Evolutionary conservation across 2,797 vertebrate species (phyloP).

Genomic region (Oreonectes daqikongensis): DNA sequence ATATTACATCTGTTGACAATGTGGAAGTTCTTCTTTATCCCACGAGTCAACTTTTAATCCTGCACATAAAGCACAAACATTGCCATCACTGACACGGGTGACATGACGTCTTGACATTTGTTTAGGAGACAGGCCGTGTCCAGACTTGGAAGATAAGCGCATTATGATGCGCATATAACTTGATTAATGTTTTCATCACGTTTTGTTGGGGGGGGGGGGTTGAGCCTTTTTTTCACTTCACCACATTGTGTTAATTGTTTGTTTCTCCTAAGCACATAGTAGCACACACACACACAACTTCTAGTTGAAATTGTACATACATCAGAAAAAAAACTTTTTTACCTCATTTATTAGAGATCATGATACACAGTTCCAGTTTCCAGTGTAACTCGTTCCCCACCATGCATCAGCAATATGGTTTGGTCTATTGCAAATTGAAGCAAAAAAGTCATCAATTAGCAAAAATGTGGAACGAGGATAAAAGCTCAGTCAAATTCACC

Average conservation of each 20-base stretch:
- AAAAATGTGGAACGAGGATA: constrained; percentile 73
- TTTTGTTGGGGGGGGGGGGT: too few species aligned
- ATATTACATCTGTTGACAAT: constrained; percentile 56
- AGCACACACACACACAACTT: constrained; percentile 55
- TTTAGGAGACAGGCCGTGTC: constrained; percentile 56
- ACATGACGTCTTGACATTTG: constrained; percentile 59
- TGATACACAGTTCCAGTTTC: not conserved
- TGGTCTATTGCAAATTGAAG: not conserved
- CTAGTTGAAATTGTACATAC: not conserved
- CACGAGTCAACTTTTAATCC: constrained; percentile 50
- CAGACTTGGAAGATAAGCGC: constrained; percentile 50
- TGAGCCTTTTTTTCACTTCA: constrained; percentile 39
- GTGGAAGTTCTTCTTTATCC: constrained; percentile 44
- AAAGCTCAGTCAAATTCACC: constrained; percentile 73
- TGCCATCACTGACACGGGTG: constrained; percentile 48
- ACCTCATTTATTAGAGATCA: not conserved
- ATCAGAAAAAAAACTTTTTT: not conserved
- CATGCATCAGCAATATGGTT: not conserved
- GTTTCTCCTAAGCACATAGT: constrained; percentile 47
- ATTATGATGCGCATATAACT: constrained; percentile 48
- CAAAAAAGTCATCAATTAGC: constrained; percentile 67
- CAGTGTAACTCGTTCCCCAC: not conserved
- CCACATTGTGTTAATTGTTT: too few species aligned
- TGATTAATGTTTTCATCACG: constrained; percentile 68
- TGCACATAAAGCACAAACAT: constrained; percentile 52